Evolutionary conservation across 2,888 invertebrate species (phyloP).

Genomic region (Stenotaenia linearis): DNA sequence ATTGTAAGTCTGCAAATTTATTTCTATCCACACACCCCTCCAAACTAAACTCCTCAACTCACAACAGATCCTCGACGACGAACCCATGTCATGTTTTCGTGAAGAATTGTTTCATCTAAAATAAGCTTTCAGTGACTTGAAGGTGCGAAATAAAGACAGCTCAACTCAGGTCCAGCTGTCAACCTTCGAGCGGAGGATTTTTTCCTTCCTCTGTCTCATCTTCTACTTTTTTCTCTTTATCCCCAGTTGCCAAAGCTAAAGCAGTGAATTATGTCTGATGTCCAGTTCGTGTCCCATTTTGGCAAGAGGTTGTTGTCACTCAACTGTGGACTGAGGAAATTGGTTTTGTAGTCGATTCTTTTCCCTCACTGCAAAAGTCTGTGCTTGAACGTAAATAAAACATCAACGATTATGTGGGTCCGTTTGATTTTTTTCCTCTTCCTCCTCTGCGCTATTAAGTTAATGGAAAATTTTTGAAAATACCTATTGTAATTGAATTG

Average conservation of each 20-base stretch:
- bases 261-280: conserved; percentile 26
- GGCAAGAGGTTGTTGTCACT: conserved; percentile 11
- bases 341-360: not conserved
- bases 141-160: conserved; percentile 21
- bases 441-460: not conserved
- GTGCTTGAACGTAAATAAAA: not conserved
- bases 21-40: no score
- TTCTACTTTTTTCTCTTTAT: not conserved
- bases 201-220: not conserved
- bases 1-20: no score
- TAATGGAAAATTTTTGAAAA: not conserved
- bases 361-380: not conserved
- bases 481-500: conserved; percentile 2
- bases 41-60: no score
- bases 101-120: not conserved
- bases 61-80: no score
- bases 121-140: conserved; percentile 6
- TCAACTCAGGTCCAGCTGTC: conserved; percentile 12
- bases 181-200: not conserved
- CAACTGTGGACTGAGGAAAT: conserved; percentile 20
- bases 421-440: not conserved
- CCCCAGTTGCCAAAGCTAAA: conserved; percentile 1
- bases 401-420: not conserved
- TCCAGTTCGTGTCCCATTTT: conserved; percentile 23
- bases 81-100: not conserved